These are phyloP conservation scores for Agrenia bidenticulata DNA, from an alignment of 2,888 invertebrate genomes.

Conservation along the genomic window DNA sequence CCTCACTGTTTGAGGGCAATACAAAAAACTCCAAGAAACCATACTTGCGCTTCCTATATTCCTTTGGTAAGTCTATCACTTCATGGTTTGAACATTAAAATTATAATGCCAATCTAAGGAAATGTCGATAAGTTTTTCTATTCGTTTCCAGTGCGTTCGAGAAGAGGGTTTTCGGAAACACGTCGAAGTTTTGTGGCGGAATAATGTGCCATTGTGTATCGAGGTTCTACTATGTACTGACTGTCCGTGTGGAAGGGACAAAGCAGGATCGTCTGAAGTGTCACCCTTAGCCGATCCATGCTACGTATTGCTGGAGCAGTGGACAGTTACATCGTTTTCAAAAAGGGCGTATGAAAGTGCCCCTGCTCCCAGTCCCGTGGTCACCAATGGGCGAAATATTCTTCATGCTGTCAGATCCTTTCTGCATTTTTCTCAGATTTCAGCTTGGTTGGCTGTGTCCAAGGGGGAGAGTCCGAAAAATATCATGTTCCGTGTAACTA, in stretches of 20 bases:
- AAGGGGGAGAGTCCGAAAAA: constrained; percentile 55
- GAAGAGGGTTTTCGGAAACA: constrained; percentile 61
- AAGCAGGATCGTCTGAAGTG: constrained; percentile 56
- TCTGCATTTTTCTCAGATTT: constrained; percentile 93
- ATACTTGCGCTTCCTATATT: constrained; percentile 54
- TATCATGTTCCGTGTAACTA: constrained; percentile 69
- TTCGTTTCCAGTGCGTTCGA: constrained; percentile 60
- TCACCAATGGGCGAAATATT: constrained; percentile 61
- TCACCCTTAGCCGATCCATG: constrained; percentile 57
- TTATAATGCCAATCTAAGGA: neutral
- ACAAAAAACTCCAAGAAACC: constrained; percentile 49
- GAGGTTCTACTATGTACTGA: constrained; percentile 76
- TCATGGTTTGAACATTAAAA: constrained; percentile 4
- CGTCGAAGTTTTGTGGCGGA: constrained; percentile 68
- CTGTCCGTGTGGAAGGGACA: constrained; percentile 63
- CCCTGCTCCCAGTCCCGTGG: constrained; percentile 12
- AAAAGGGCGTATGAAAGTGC: constrained; percentile 47
- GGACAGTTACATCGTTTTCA: constrained; percentile 62
- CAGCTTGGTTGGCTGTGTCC: constrained; percentile 75
- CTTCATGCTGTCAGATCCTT: constrained; percentile 91
- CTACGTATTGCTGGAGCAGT: constrained; percentile 70
- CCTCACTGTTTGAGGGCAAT: constrained; percentile 59
- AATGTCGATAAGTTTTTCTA: constrained; percentile 8
- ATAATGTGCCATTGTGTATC: constrained; percentile 73
- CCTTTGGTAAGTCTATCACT: constrained; percentile 54